These are phyloP conservation scores for Drosophila planitibia DNA, from an alignment of 2,888 invertebrate species.

Conservation along the genomic window DNA sequence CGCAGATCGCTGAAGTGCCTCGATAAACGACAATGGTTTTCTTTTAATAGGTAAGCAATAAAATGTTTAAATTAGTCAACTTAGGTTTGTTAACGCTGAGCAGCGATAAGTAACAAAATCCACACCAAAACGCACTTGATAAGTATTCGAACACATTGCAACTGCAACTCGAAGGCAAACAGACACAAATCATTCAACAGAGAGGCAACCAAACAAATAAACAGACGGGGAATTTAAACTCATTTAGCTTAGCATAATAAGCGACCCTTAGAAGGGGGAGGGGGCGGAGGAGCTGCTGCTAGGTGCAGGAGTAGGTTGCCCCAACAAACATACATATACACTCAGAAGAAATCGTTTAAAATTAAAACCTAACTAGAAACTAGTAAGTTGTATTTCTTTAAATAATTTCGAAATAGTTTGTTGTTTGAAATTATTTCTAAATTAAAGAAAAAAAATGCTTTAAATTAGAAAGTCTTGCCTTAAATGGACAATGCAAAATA, in stretches of 20 bases:
- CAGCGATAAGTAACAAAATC: background rate
- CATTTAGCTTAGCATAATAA: slow-evolving; percentile 65
- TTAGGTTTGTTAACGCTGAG: slow-evolving; percentile 29
- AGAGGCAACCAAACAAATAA: slow-evolving; percentile 60
- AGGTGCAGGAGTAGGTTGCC: slow-evolving; percentile 33
- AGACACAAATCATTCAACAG: slow-evolving; percentile 81
- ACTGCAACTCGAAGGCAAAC: slow-evolving; percentile 24
- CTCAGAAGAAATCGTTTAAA: background rate
- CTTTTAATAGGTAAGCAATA: slow-evolving; percentile 12
- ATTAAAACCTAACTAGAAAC: background rate
- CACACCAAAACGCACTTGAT: slow-evolving; percentile 23
- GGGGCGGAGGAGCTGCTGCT: slow-evolving; percentile 1
- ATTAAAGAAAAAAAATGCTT: too few species aligned
- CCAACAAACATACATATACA: background rate
- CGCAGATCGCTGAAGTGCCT: background rate
- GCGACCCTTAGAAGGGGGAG: slow-evolving; percentile 23
- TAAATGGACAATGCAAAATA: too few species aligned
- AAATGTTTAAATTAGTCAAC: slow-evolving; percentile 38
- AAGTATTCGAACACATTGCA: slow-evolving; percentile 49
- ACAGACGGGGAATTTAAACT: slow-evolving; percentile 51
- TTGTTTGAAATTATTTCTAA: too few species aligned
- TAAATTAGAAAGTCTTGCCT: too few species aligned
- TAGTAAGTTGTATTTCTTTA: background rate
- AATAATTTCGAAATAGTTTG: background rate
- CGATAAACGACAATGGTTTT: background rate